Base-by-base conservation (phyloP, 1,140 invertebrate genomes). In the Radopholus similis region DNA sequence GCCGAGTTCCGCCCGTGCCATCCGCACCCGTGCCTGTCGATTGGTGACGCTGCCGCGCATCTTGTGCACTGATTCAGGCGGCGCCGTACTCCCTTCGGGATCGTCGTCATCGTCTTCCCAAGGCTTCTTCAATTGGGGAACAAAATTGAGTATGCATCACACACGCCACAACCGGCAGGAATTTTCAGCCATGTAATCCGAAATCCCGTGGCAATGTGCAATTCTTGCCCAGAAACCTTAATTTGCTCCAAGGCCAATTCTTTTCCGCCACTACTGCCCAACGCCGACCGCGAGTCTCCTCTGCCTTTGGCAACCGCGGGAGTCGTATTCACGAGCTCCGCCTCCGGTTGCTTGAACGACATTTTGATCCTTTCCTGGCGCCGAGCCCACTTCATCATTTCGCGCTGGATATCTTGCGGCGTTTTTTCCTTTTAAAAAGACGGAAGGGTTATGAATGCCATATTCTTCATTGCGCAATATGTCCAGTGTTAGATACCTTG, bases 301-400 rank as follows among this genome's bases (percentile, higher is more conserved):
- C 28, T 40, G 56, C 4, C n/a, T n/a, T n/a, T n/a, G n/a, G 35
- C 23, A 21, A 58, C n/a, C 56, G 26, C 15, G 8, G 5, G 32
- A 8, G 2, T 5, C 4, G n/a, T 13, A 1, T 51, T n/a, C 47
- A 11, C 23, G n/a, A 26, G 2, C 30, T 51, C 30, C 47, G 5
- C 47, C 15, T 8, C 32, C 2, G n/a, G 28, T 26, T 77, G 68
- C 13, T 86, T 86, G 26, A 82, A 87, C 67, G 87, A 89, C 76
- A 96, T 92, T 84, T 97, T 97, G 84, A 94, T 93, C 79, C 96
- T 93, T 84, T 97, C 97, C 58, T 96, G 85, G 5, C 91, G 93
- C 81, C 96, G 93, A 0, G 95, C 95, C 95, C 95, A 98, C 77
- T 89, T 89, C 76, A 92, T 90, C 91, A 93, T 93, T 78, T 93